phyloP scores from a whole-genome alignment of 2,113 vertebrate genomes.

The Neolamprologus cancellatus region DNA sequence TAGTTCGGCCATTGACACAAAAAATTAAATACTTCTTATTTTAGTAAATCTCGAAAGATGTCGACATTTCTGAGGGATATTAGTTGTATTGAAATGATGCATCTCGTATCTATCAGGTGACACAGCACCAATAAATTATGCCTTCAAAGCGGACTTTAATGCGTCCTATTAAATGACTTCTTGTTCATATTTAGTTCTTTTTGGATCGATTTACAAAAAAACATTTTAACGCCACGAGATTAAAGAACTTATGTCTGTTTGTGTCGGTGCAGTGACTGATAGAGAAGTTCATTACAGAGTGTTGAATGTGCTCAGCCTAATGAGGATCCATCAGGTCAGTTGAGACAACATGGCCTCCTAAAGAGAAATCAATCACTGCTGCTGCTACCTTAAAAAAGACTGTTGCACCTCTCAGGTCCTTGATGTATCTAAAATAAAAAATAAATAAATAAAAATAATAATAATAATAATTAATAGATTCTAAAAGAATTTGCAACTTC shows the following conservation, averaged over 20 bases:
- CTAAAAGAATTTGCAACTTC: neutral
- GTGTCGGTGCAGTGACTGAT: slow-evolving; percentile 46
- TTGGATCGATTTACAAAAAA: neutral
- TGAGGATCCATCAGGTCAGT: slow-evolving; percentile 67
- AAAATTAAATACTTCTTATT: neutral
- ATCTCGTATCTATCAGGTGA: neutral
- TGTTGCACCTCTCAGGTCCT: neutral
- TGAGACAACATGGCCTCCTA: slow-evolving; percentile 64
- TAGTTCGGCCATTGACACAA: neutral
- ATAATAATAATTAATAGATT: neutral
- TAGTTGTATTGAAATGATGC: neutral
- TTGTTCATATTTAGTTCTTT: neutral
- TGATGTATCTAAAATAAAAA: neutral
- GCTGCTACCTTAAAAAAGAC: neutral
- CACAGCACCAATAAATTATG: neutral
- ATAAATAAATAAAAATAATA: neutral
- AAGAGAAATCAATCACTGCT: slow-evolving; percentile 67
- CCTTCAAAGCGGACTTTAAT: neutral
- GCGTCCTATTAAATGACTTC: neutral
- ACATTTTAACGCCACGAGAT: neutral
- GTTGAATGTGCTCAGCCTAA: slow-evolving; percentile 63
- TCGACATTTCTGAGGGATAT: neutral
- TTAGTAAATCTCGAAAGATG: neutral
- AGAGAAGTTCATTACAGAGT: slow-evolving; percentile 67
- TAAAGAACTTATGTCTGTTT: neutral